Evolutionary conservation across 2,888 invertebrate genomes (phyloP), one percentile per base, ranked within the genome.

Genomic region (Andrena flavipes): DNA sequence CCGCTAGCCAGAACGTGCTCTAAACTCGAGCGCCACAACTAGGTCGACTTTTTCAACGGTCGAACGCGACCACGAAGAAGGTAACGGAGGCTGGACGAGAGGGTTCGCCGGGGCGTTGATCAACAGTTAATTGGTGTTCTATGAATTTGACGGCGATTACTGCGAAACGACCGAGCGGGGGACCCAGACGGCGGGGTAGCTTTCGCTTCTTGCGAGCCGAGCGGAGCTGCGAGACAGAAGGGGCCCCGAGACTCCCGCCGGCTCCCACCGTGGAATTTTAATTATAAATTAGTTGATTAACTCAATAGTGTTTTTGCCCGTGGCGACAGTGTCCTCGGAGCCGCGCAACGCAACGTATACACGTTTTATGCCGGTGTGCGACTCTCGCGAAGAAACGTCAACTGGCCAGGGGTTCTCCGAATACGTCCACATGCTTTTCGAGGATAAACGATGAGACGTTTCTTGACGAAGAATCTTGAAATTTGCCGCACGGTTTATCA

Each of bases 231-330:
- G 76, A 76, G 82, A 82, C 84, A 74, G 84, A 65, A 84, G 82
- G 84, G 82, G 70, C 73, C 67, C 82, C 80, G 82, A 75, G 77
- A 67, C 79, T 75, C 85, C 82, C 71, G 84, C 77, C 86, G 85
- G 87, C 87, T 86, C 87, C 85, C 90, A 90, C 89, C 91, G 87
- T 91, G 92, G 94, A 94, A 94, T 94, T 93, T 94, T 94, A 94
- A 94, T 94, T 93, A 94, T 94, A 94, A 94, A 94, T 94, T 94
- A 93, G 94, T 93, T 94, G 94, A 94, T 94, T 93, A 94, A 94
- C 93, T 94, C 93, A 93, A 93, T 93, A 93, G 92, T 89, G 93
- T 94, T 94, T 93, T 94, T 93, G 91, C 90, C 87, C 67, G 80
- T 85, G 90, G 91, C 92, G 91, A 91, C 91, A 91, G 88, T 91